A percentile compares a stretch with the other conserved stretches of the same genome.
phyloP scores from a whole-genome alignment of 2,888 invertebrate genomes.

The Pteria penguin region DNA sequence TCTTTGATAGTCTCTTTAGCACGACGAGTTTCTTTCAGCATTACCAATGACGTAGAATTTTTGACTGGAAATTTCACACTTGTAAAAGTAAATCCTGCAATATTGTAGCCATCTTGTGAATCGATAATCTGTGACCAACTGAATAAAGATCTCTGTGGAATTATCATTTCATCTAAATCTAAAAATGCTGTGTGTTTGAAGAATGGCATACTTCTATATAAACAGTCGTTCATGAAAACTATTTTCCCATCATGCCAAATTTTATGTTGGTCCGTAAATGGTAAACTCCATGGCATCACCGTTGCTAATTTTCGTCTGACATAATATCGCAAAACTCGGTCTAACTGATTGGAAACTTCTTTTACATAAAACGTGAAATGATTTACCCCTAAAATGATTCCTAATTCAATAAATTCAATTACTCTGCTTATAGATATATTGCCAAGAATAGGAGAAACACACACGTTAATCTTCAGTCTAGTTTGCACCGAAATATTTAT shows the following conservation, averaged over 20 bases:
- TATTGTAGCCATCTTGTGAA: conserved; percentile 33
- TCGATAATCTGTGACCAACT: conserved; percentile 56
- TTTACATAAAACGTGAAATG: conserved; percentile 68
- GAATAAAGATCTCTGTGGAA: conserved; percentile 52
- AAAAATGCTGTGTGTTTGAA: conserved; percentile 64
- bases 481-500: not conserved
- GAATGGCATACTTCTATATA: conserved; percentile 69
- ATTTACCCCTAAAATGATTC: conserved; percentile 65
- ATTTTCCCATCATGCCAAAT: conserved; percentile 75
- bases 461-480: conserved; percentile 60
- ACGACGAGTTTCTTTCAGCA: conserved; percentile 47
- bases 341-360: conserved; percentile 47
- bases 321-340: conserved; percentile 61
- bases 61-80: conserved; percentile 70
- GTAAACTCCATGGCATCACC: conserved; percentile 63
- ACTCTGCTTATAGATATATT: conserved; percentile 55
- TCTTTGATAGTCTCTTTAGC: conserved; percentile 48
- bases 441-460: conserved; percentile 73
- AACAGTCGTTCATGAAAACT: conserved; percentile 73
- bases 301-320: conserved; percentile 50
- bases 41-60: conserved; percentile 46
- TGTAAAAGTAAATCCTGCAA: conserved; percentile 68
- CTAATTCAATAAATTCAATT: conserved; percentile 71
- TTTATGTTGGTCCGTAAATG: conserved; percentile 47
- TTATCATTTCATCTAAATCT: conserved; percentile 72